Evolutionary conservation across 2,797 vertebrate genomes (phyloP), one percentile per base, ranked within the genome.

Genomic region (Petrocephalus schoutedeni): DNA sequence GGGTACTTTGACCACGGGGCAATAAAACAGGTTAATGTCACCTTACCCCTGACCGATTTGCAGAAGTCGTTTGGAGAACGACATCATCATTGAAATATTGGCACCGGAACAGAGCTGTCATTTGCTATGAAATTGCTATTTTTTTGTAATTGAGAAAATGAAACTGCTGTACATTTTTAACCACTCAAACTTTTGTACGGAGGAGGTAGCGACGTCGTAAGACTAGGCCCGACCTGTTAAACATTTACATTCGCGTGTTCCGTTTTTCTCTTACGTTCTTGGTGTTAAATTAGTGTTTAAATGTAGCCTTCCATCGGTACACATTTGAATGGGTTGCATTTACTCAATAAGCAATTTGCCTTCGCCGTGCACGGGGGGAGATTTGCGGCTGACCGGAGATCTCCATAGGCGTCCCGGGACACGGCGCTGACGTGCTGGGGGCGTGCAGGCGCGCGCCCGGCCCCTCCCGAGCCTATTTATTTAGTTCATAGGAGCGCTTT

Each of bases 401-500:
- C 1, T 56, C 8, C 12, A 14, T 56, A 9, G 54, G 12, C 32
- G 71, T 77, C 36, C 16, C 36, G 6, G 36, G 8, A 77, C 16
- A n/a, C n/a, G 16, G 0, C 19, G 16, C 49, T 80, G 36, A 45
- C 74, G 74, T 80, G 74, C 1, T 19, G 36, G 74, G 41, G 74
- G 74, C 74, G 36, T 80, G 74, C 1, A 41, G 1, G 14, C 1
- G 71, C 7, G 14, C 41, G 45, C 5, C 36, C 45, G 6, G 32
- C n/a, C 53, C 53, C 64, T 23, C 59, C 88, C 86, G 51, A 21
- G 10, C 21, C 59, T 80, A 49, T 80, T 80, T 80, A 57, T 84
- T 87, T 59, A 85, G 14, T 19, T 19, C 54, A 36, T 56, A 41
- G 3, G 3, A 14, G 88, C 67, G 0, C 90, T 89, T 71, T 64